phyloP scores from a whole-genome alignment of 2,113 vertebrate species.

The Phalacrocorax pelagicus region DNA sequence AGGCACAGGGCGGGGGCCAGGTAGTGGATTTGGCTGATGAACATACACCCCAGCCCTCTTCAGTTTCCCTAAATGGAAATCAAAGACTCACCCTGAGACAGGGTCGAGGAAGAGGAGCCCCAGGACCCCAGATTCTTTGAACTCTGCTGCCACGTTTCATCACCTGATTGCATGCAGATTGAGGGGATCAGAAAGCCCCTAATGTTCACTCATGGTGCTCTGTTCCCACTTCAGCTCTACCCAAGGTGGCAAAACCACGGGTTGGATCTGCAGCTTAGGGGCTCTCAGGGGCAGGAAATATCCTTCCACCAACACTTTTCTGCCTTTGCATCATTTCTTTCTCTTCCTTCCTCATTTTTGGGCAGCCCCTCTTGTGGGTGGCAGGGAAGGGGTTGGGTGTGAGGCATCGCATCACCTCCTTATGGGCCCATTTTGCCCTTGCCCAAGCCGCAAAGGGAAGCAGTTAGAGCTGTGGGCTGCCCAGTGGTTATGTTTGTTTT shows the following conservation, averaged over 20 bases:
- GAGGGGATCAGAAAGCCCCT: background rate
- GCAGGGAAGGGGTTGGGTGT: background rate
- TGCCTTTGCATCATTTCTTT: background rate
- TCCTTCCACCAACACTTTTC: background rate
- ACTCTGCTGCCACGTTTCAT: background rate
- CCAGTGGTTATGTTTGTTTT: slow-evolving; percentile 41
- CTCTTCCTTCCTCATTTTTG: slow-evolving; percentile 12
- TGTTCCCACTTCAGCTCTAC: background rate
- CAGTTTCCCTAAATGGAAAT: accelerated
- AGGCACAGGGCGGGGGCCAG: background rate
- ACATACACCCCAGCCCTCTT: background rate
- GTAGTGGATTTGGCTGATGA: background rate
- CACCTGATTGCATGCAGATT: accelerated
- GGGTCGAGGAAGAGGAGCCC: background rate
- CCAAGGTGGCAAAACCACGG: background rate
- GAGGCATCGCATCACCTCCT: background rate
- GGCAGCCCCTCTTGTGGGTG: background rate
- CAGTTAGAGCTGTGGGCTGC: slow-evolving; percentile 44
- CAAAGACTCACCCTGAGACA: background rate
- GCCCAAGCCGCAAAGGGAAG: slow-evolving; percentile 26
- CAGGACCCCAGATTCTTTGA: background rate
- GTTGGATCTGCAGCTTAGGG: background rate
- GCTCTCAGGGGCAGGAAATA: background rate
- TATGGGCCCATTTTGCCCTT: background rate
- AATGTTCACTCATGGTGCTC: accelerated